phyloP scores from a whole-genome alignment of 2,113 vertebrate species.

The Sinocyclocheilus anophthalmus region DNA sequence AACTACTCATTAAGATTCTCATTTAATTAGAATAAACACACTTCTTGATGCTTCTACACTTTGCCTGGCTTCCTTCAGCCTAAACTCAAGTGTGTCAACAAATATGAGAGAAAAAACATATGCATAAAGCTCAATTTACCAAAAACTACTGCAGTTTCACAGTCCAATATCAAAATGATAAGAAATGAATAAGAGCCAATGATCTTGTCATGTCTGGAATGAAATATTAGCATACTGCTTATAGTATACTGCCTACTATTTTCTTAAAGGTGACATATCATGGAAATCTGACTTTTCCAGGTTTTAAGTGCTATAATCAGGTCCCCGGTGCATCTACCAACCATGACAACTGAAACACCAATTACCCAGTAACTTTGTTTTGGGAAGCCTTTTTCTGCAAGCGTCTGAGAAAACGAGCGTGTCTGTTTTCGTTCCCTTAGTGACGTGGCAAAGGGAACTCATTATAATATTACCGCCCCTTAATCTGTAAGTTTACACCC shows the following conservation, averaged over 20 bases:
- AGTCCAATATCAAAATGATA: background rate
- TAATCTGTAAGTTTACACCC: no score
- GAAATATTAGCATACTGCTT: background rate
- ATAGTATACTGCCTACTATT: background rate
- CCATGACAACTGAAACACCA: no score
- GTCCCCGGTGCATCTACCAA: no score
- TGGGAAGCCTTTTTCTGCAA: no score
- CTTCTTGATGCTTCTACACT: background rate
- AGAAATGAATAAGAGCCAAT: background rate
- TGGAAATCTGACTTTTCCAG: no score
- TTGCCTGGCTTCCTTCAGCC: background rate
- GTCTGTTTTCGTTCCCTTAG: no score
- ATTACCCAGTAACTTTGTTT: no score
- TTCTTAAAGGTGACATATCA: background rate
- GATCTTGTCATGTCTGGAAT: background rate
- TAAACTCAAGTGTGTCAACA: background rate
- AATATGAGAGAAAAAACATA: background rate
- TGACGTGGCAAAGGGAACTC: no score
- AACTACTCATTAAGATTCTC: constrained; percentile 49
- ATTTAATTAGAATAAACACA: constrained; percentile 48
- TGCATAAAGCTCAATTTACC: background rate
- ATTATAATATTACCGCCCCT: no score
- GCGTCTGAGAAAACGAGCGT: no score
- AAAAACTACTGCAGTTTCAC: background rate
- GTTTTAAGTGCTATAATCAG: no score